Percentiles rank a stretch among this genome's conserved stretches.
Conservation (phyloP, 2,888 invertebrate species). For the Cerceris ruficornis region DNA sequence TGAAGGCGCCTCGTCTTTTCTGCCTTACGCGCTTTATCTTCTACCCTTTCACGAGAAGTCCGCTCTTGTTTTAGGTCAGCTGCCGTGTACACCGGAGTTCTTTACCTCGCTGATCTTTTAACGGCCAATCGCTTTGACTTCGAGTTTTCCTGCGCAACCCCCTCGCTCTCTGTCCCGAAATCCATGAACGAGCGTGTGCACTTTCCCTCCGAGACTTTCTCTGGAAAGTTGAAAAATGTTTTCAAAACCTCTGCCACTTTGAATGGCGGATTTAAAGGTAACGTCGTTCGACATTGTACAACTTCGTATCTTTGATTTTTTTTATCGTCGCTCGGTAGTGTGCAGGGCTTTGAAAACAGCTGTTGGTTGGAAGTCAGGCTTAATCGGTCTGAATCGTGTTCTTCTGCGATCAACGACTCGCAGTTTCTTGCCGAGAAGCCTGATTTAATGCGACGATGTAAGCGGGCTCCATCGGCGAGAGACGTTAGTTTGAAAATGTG, state of each 20-base stretch:
- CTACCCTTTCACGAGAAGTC: slow-evolving; percentile 24
- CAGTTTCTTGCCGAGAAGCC: slow-evolving; percentile 34
- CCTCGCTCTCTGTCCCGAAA: background rate
- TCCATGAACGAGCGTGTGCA: background rate
- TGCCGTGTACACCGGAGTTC: slow-evolving; percentile 16
- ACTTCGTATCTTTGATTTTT: background rate
- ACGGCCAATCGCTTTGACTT: slow-evolving; percentile 47
- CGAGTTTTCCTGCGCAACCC: slow-evolving; percentile 6
- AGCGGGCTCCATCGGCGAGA: slow-evolving; percentile 17
- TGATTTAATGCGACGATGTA: slow-evolving; percentile 48
- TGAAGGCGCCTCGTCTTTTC: slow-evolving; percentile 58
- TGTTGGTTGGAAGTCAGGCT: slow-evolving; percentile 34
- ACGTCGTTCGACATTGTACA: slow-evolving; percentile 7
- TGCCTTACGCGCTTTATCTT: slow-evolving; percentile 34
- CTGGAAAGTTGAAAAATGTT: background rate
- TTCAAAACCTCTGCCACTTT: too few relatives aligned
- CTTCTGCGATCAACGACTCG: slow-evolving; percentile 20
- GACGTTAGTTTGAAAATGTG: slow-evolving; percentile 55
- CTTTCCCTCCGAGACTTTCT: background rate
- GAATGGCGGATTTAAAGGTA: background rate
- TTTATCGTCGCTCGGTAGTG: background rate
- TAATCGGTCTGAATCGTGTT: slow-evolving; percentile 40
- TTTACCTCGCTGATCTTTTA: background rate
- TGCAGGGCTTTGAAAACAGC: slow-evolving; percentile 16
- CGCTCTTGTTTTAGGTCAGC: slow-evolving; percentile 44